These are phyloP conservation scores for Thaumatotibia leucotreta DNA, from an alignment of 1,140 invertebrate genomes.

Conservation along the genomic window DNA sequence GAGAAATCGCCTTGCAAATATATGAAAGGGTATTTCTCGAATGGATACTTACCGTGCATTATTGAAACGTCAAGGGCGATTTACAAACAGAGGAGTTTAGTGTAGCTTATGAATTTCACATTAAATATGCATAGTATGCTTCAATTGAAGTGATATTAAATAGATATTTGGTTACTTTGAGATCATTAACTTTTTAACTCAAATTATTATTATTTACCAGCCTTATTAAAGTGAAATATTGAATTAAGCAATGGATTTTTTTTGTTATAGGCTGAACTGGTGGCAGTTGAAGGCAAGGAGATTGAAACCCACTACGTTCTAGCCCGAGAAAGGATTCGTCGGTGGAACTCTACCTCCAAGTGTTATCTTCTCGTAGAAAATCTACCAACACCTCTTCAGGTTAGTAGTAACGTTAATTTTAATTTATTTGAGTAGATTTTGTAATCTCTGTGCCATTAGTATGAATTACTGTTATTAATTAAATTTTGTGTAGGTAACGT, in stretches of 20 bases:
- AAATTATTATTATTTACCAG: too few relatives aligned
- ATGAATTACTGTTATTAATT: too few relatives aligned
- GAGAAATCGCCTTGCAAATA: background rate
- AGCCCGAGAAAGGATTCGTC: constrained; percentile 79
- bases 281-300: constrained; percentile 81
- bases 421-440: too few relatives aligned
- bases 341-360: constrained; percentile 81
- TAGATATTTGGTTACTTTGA: too few relatives aligned
- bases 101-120: too few relatives aligned
- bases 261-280: constrained; percentile 79
- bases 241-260: background rate
- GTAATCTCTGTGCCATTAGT: too few relatives aligned
- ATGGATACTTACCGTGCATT: background rate
- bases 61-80: background rate
- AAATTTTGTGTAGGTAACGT: too few relatives aligned
- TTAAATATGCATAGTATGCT: too few relatives aligned
- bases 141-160: too few relatives aligned
- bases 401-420: too few relatives aligned
- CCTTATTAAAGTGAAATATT: too few relatives aligned
- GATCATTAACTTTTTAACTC: too few relatives aligned
- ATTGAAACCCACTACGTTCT: constrained; percentile 82
- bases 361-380: constrained; percentile 81
- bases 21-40: background rate
- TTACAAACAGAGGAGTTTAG: background rate
- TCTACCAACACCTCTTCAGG: constrained; percentile 78